These are phyloP conservation scores for Dyspetes luteomarginatus DNA, from an alignment of 2,888 invertebrate species.

Conservation along the genomic window DNA sequence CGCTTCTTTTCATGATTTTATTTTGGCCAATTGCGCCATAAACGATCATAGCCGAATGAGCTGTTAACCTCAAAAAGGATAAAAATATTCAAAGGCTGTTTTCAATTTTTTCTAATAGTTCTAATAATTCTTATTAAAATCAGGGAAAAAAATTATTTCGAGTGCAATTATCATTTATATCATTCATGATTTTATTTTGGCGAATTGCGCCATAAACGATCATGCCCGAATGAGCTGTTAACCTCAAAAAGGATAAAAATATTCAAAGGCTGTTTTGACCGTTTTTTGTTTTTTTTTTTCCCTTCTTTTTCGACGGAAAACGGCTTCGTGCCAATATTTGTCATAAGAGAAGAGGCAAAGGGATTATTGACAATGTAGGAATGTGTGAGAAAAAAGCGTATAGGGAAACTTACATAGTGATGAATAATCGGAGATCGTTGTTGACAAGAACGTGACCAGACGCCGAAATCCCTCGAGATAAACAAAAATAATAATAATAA, in stretches of 20 bases:
- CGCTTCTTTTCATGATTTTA: background rate
- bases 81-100: conserved; percentile 76
- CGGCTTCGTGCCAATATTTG: conserved; percentile 58
- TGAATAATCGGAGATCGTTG: conserved; percentile 43
- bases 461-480: conserved; percentile 37
- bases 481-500: conserved; percentile 13
- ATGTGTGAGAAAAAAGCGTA: conserved; percentile 18
- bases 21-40: background rate
- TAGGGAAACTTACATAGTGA: conserved; percentile 18
- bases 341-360: conserved; percentile 43
- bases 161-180: background rate
- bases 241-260: conserved; percentile 69
- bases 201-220: background rate
- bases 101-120: too few relatives aligned
- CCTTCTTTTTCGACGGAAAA: too few relatives aligned
- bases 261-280: conserved; percentile 77
- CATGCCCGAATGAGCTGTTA: conserved; percentile 70
- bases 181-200: background rate
- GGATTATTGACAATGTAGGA: conserved; percentile 45
- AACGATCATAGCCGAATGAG: conserved; percentile 60
- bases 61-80: conserved; percentile 72
- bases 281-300: conserved; percentile 20
- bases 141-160: conserved; percentile 8
- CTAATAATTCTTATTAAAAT: too few relatives aligned
- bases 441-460: conserved; percentile 52